Base-by-base conservation (phyloP, 2,888 invertebrate genomes). In the Rambutsinella grinnellia region DNA sequence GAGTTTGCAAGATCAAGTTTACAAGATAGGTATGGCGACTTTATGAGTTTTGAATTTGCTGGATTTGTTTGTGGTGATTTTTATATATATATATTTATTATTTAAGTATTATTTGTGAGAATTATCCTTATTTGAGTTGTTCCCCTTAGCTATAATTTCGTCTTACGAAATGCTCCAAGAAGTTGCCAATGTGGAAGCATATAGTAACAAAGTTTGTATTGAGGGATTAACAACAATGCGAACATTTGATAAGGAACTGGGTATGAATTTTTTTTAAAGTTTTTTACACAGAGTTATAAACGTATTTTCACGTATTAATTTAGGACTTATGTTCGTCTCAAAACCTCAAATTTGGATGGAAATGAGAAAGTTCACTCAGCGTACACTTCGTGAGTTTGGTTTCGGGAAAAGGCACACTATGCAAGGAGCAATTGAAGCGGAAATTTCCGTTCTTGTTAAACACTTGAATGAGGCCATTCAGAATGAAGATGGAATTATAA, bases 181-280 rank as follows among this genome's bases (percentile, higher is more conserved):
- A 15, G 65, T 78, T 3, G 74, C 69, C 8, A 78, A 78, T 23
- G 66, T 70, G 69, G 75, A 78, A 0, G 78, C 70, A 27, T 78
- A 70, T 36, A 75, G 75, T 28, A 51, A 15, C 10, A 78, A 78
- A 28, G 56, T 76, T 61, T 28, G 56, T 10, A 54, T 67, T 21
- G 63, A 75, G 53, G 3, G 26, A 13, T 62, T 36, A 21, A 76
- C 68, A 1, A 62, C 67, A 26, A 53, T 46, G 8, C 53, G 82
- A n/a, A 79, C 82, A 1, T 79, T 79, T 62, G 79, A 78, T 3
- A 77, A 82, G 56, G 78, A 81, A 54, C 28, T 82, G 26, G 82
- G 82, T 78, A 68, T 36, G 15, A 5, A 36, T 36, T 8, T 36
- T 8, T 36, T 5, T 13, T 13, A 36, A 36, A 36, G 36, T n/a